phyloP scores from a whole-genome alignment of 2,888 invertebrate species.

The Stenotaenia linearis region DNA sequence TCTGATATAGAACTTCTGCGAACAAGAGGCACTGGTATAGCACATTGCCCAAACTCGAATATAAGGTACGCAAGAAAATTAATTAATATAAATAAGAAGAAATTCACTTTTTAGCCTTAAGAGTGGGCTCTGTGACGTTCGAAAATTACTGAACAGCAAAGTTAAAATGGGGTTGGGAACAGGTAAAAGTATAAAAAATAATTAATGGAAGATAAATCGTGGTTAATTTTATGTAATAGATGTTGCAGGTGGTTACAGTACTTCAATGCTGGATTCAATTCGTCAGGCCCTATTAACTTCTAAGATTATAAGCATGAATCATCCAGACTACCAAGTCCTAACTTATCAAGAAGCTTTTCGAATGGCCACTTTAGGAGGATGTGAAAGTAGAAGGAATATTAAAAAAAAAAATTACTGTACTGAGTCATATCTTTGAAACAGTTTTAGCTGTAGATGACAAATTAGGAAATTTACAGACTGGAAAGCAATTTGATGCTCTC shows the following conservation, averaged over 20 bases:
- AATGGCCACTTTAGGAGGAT: slow-evolving; percentile 81
- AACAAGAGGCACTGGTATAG: slow-evolving; percentile 60
- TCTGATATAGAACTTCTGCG: slow-evolving; percentile 62
- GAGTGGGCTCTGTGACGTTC: slow-evolving; percentile 76
- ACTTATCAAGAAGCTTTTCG: slow-evolving; percentile 71
- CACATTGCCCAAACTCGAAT: slow-evolving; percentile 76
- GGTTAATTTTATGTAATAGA: slow-evolving; percentile 54
- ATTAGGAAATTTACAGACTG: slow-evolving; percentile 71
- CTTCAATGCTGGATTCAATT: slow-evolving; percentile 70
- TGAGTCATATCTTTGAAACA: too few relatives aligned
- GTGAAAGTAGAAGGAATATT: slow-evolving; percentile 60
- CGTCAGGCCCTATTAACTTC: slow-evolving; percentile 68
- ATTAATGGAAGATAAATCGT: neutral
- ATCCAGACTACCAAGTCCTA: slow-evolving; percentile 52
- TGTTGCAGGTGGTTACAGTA: slow-evolving; percentile 72
- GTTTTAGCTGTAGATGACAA: slow-evolving; percentile 66
- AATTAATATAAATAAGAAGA: neutral
- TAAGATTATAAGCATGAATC: slow-evolving; percentile 53
- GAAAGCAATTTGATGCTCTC: slow-evolving; percentile 83
- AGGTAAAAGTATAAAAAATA: too few relatives aligned
- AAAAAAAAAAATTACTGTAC: too few relatives aligned
- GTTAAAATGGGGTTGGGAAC: slow-evolving; percentile 12
- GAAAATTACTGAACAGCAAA: slow-evolving; percentile 52
- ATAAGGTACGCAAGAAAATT: slow-evolving; percentile 50
- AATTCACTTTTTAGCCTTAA: slow-evolving; percentile 56